phyloP scores from a whole-genome alignment of 2,888 invertebrate species.

The Colostygia pectinataria region DNA sequence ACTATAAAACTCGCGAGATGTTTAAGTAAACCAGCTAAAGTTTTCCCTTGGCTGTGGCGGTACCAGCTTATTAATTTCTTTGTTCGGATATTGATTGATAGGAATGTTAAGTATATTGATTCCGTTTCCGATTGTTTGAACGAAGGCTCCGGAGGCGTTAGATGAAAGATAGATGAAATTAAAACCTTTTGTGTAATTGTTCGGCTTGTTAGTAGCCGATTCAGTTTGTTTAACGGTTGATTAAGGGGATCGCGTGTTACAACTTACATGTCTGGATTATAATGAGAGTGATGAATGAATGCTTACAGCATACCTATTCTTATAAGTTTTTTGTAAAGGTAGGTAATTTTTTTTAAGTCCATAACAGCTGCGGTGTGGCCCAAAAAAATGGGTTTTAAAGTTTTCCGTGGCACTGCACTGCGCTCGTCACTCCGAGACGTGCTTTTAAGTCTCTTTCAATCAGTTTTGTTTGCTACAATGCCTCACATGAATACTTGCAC shows the following conservation, averaged over 20 bases:
- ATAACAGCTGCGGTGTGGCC: too few relatives aligned
- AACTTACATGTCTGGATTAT: not conserved
- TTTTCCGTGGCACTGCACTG: too few relatives aligned
- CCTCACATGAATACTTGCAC: too few relatives aligned
- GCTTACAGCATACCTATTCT: not conserved
- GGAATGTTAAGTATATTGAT: conserved; percentile 55
- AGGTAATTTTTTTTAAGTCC: too few relatives aligned
- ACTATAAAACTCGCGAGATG: too few relatives aligned
- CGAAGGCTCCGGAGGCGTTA: conserved; percentile 18
- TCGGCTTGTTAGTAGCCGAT: conserved; percentile 29
- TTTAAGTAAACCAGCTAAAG: conserved; percentile 28
- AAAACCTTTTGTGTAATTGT: conserved; percentile 32
- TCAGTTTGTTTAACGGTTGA: conserved; percentile 14
- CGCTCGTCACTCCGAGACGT: too few relatives aligned
- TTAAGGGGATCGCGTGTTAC: not conserved
- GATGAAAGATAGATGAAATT: conserved; percentile 33
- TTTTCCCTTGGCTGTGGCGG: conserved; percentile 25
- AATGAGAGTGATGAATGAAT: conserved; percentile 2
- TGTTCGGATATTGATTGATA: conserved; percentile 49
- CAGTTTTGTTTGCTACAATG: too few relatives aligned
- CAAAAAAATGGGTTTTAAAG: too few relatives aligned
- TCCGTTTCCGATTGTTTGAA: conserved; percentile 33
- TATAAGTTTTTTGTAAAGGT: too few relatives aligned
- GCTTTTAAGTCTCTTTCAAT: too few relatives aligned
- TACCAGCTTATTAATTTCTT: conserved; percentile 50